phyloP scores from a whole-genome alignment of 2,797 vertebrate genomes.

The Muscicapa comitata region DNA sequence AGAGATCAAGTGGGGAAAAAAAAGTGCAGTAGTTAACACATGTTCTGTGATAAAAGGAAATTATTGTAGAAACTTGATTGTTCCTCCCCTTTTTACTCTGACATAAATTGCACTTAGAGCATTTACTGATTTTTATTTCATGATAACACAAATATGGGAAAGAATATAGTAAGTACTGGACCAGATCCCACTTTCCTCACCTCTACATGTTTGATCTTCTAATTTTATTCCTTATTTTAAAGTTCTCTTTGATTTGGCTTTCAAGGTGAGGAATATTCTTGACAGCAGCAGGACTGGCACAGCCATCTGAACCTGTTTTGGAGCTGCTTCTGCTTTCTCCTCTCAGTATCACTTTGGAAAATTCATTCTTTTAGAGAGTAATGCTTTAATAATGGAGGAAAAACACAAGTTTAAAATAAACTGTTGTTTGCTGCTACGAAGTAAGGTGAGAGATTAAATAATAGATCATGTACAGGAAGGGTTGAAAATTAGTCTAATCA shows the following conservation, averaged over 20 bases:
- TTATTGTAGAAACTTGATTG: neutral
- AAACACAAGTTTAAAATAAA: neutral
- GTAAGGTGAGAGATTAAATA: constrained; percentile 7
- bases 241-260: constrained; percentile 27
- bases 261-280: neutral
- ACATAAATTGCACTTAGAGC: neutral
- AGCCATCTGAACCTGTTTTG: neutral
- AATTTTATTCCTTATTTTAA: constrained; percentile 4
- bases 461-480: neutral
- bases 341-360: neutral
- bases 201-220: neutral
- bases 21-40: neutral
- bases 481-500: constrained; percentile 26
- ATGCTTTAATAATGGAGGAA: neutral
- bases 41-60: neutral
- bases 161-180: neutral
- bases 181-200: neutral
- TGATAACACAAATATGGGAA: neutral
- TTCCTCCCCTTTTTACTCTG: neutral
- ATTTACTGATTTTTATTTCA: neutral
- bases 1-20: fast-evolving
- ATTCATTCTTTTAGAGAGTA: neutral
- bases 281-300: neutral
- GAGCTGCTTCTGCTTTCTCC: neutral
- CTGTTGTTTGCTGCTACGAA: neutral